phyloP scores from a whole-genome alignment of 2,797 vertebrate genomes.

The Thaleichthys pacificus region DNA sequence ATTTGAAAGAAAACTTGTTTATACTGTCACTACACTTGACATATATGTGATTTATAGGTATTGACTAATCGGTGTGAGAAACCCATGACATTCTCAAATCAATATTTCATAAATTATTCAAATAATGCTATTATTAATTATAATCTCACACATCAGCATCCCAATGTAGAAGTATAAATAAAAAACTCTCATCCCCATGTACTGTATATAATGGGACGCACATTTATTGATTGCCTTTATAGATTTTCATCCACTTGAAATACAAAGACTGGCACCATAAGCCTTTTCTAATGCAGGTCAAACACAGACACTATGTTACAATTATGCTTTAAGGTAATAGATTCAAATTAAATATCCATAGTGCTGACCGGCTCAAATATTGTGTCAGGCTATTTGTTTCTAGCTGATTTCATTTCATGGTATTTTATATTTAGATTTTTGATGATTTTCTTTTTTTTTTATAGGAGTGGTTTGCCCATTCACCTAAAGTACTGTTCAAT shows the following conservation, averaged over 20 bases:
- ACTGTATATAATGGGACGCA: no score
- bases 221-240: no score
- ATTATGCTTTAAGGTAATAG: slow-evolving; percentile 6
- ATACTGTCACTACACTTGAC: neutral
- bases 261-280: neutral
- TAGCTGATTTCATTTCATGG: neutral
- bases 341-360: slow-evolving; percentile 4
- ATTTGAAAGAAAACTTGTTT: neutral
- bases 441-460: neutral
- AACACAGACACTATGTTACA: neutral
- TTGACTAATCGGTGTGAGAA: neutral
- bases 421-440: neutral
- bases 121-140: neutral
- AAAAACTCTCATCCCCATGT: neutral
- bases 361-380: neutral
- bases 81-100: neutral
- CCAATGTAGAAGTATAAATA: no score
- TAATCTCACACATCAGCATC: neutral
- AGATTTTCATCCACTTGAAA: no score
- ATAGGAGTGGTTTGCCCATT: no score
- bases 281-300: neutral
- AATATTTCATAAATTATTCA: neutral
- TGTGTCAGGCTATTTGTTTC: neutral
- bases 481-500: no score
- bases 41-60: neutral